Evolutionary conservation across 2,888 invertebrate genomes (phyloP).

Genomic region (Gastracanthus pulcherrimus): DNA sequence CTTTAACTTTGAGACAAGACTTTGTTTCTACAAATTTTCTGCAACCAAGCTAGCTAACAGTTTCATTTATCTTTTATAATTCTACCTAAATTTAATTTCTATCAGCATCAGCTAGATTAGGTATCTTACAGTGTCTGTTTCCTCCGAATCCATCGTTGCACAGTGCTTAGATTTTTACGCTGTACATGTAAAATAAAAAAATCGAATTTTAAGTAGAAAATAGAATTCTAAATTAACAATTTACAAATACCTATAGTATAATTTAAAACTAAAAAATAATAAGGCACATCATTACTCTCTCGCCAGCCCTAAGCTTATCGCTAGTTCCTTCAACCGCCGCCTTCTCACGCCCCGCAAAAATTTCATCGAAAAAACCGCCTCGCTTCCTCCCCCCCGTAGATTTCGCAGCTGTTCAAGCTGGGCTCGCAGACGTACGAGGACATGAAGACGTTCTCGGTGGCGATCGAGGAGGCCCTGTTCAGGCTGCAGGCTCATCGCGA

Average conservation of each 20-base stretch:
- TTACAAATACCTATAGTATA: background rate
- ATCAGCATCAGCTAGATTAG: too few species aligned
- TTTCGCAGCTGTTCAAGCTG: constrained; percentile 96
- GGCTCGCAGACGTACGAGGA: constrained; percentile 94
- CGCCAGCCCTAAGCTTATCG: background rate
- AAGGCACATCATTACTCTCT: constrained; percentile 18
- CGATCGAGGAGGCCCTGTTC: constrained; percentile 96
- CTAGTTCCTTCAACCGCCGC: background rate
- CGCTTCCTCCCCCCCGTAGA: constrained; percentile 77
- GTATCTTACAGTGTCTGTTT: too few species aligned
- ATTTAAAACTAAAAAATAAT: background rate
- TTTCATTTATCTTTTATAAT: too few species aligned
- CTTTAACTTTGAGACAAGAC: too few species aligned
- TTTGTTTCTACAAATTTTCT: too few species aligned
- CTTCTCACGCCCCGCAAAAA: background rate
- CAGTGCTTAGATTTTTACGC: too few species aligned
- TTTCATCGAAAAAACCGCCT: background rate
- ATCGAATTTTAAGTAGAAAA: too few species aligned
- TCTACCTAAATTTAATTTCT: too few species aligned
- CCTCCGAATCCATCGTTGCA: too few species aligned
- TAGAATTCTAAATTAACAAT: too few species aligned
- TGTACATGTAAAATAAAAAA: too few species aligned
- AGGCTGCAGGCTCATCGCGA: constrained; percentile 90
- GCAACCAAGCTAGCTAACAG: too few species aligned
- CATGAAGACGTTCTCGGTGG: constrained; percentile 93